Evolutionary conservation across 1,140 invertebrate genomes (phyloP), one percentile per base, ranked within the genome.

Genomic region (Anadara kagoshimensis): DNA sequence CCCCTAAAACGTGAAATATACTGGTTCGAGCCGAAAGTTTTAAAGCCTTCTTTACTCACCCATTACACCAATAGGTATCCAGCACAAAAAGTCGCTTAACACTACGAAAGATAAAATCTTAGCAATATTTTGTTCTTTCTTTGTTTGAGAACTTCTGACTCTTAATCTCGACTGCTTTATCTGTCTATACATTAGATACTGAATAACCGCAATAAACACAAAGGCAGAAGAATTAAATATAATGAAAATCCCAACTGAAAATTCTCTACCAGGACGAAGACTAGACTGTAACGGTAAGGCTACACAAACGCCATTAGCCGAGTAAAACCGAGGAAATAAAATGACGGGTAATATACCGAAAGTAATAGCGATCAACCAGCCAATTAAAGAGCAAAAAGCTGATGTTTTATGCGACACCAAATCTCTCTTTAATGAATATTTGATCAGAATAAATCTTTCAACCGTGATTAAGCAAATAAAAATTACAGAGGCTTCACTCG

Each of bases 381-480:
- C 26, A 4, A 65, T 16, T 5, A 44, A 36, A 22, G 54, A 51
- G 12, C 51, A 14, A 14, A 78, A 5, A 0, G 45, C 20, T 1
- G 78, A 75, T 26, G 22, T 49, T n/a, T 56, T 75, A 18, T 29
- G 14, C 7, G 63, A 72, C 0, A 79, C 54, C 18, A 54, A 70
- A 12, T 68, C 20, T 12, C 75, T 59, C n/a, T 75, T 67, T 49
- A 86, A 83, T 4, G 83, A 82, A 68, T 76, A 84, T 12, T 76
- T 70, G 7, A 86, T 75, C 3, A 68, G 69, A 8, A 86, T 41
- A 36, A 78, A 78, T 18, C 83, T 57, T 57, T 86, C 85, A 16
- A 85, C 14, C 5, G 85, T 82, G 26, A 86, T 83, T 5, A 83
- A 58, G n/a, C 75, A 76, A 14, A 86, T 75, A 62, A 81, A 83